Evolutionary conservation across 2,113 vertebrate genomes (phyloP).

Genomic region (Stictonetta naevosa): DNA sequence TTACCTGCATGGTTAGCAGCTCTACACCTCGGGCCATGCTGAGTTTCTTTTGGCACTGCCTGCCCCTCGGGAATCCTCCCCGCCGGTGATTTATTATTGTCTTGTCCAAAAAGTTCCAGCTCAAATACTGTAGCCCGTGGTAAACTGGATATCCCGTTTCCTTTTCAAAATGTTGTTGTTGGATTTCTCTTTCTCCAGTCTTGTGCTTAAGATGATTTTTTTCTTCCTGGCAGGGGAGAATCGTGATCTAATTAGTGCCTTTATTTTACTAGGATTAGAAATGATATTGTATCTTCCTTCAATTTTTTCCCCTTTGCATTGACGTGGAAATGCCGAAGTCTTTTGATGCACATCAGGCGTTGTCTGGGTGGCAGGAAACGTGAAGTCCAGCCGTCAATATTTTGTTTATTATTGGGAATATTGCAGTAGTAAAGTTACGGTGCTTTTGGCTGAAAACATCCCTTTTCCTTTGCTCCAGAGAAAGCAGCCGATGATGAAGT

Average conservation of each 20-base stretch:
- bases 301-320: not conserved
- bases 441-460: not conserved
- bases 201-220: not conserved
- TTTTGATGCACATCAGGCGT: not conserved
- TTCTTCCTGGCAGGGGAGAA: not conserved
- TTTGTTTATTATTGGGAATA: not conserved
- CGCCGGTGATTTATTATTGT: not conserved
- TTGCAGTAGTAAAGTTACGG: not conserved
- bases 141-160: not conserved
- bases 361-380: not conserved
- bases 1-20: too few relatives aligned
- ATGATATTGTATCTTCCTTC: not conserved
- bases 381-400: not conserved
- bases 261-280: not conserved
- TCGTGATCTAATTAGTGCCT: not conserved
- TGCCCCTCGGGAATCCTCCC: not conserved
- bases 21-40: not conserved
- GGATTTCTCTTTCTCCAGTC: not conserved
- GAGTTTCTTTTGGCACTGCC: not conserved
- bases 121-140: not conserved
- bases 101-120: not conserved
- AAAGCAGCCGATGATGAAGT: conserved; percentile 90
- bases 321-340: not conserved
- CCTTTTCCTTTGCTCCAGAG: conserved; percentile 74
- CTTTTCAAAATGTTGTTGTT: not conserved